Percentiles rank a stretch among this genome's conserved stretches.
Evolutionary conservation across 2,113 vertebrate genomes (phyloP).

Genomic region (Marmota monax): DNA sequence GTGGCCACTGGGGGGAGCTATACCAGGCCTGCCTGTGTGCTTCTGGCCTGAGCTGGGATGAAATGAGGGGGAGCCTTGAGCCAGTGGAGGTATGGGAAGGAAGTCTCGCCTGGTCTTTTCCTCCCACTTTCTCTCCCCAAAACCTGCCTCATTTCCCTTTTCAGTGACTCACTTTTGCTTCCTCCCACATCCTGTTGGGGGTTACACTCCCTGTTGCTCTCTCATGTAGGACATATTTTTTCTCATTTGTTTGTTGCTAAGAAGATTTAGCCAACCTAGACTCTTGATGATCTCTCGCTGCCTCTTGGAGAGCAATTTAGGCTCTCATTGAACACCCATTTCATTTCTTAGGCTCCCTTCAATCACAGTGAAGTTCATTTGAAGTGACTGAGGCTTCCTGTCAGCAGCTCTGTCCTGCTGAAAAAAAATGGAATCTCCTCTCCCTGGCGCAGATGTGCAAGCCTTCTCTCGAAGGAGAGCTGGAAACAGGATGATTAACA

Average conservation of each 20-base stretch:
- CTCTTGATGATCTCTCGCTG: background rate
- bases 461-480: background rate
- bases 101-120: background rate
- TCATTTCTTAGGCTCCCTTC: background rate
- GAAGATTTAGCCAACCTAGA: background rate
- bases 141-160: background rate
- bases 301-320: slow-evolving; percentile 25
- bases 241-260: slow-evolving; percentile 21
- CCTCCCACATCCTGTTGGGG: background rate
- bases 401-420: slow-evolving; percentile 36
- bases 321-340: background rate
- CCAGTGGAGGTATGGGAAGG: too few species aligned
- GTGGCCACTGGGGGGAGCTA: background rate
- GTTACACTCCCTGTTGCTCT: background rate
- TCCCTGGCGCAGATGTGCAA: background rate
- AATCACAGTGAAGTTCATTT: background rate
- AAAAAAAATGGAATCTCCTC: background rate
- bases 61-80: background rate
- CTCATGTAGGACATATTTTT: background rate
- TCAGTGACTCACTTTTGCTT: background rate
- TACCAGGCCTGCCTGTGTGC: background rate
- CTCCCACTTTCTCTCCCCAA: background rate
- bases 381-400: slow-evolving; percentile 33
- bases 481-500: slow-evolving; percentile 34
- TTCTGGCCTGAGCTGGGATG: background rate